Evolutionary conservation across 2,113 vertebrate genomes (phyloP), one percentile per base, ranked within the genome.

Genomic region (Eulacestoma nigropectus): DNA sequence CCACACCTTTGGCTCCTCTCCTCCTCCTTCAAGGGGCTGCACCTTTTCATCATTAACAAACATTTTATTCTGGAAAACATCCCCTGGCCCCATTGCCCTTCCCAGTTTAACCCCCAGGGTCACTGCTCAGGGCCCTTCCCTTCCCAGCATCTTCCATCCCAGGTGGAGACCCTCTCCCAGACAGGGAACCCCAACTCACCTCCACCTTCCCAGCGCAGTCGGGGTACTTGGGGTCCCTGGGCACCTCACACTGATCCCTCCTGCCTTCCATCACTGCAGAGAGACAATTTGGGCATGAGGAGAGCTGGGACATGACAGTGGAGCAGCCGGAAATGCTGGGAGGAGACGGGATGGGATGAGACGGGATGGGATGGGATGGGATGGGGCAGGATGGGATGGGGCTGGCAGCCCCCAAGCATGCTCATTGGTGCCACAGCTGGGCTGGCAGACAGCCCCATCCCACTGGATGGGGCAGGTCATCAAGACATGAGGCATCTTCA

Each of bases 141-240:
- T 56, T 55, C 69, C 67, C 70, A 63, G 62, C 16, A 86, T 23
- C 59, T 56, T 16, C 63, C 55, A 53, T 3, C 18, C 33, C 56
- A 63, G 30, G 13, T 41, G 1, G 16, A 88, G 64, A 65, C 32
- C 64, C 60, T 64, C 37, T 73, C 83, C 79, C 46, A 52, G 18
- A 9, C 19, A 18, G 29, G 69, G 47, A 53, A 19, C 22, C 46
- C 77, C 23, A 2, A 98, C 99, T 99, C 97, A 99, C 99, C 98
- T 99, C 99, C 94, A 99, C 98, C 97, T 99, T 99, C 91, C 98
- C 98, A 47, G 98, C 96, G 33, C 99, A 99, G 97, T 99, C 99
- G 12, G 99, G 99, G 95, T 98, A 99, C 84, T 97, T 98, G 60
- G 99, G 98, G 92, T 99, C 99, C 95, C 98, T 98, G 84, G 99